These are phyloP conservation scores for Fistularia tabacaria DNA, from an alignment of 2,797 vertebrate species.

Conservation along the genomic window DNA sequence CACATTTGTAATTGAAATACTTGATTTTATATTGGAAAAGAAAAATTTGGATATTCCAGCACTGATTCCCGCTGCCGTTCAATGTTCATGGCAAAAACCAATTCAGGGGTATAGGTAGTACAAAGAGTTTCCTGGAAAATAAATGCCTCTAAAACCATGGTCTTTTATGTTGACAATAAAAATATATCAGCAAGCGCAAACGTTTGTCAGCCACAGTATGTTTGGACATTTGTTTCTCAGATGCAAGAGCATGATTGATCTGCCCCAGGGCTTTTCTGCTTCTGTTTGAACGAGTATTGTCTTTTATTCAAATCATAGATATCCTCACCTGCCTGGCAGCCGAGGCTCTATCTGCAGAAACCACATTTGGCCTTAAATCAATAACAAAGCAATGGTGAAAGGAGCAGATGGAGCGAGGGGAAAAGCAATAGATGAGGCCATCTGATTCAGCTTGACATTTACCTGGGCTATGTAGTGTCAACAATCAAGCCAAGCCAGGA, in stretches of 20 bases:
- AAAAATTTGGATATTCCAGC: no score
- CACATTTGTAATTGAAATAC: no score
- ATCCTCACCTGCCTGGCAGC: conserved; percentile 32
- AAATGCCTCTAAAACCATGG: conserved; percentile 7
- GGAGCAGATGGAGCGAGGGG: conserved; percentile 12
- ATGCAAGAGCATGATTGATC: conserved; percentile 29
- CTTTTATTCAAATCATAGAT: conserved; percentile 57
- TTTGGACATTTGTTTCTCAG: conserved; percentile 18
- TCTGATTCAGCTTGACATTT: conserved; percentile 55
- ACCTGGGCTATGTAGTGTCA: conserved; percentile 36
- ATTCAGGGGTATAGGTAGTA: neutral
- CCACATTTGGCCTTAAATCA: conserved; percentile 51
- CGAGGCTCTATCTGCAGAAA: conserved; percentile 33
- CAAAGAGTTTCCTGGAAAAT: conserved; percentile 9
- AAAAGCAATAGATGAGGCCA: conserved; percentile 10
- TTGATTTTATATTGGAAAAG: no score
- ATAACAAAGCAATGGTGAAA: conserved; percentile 38
- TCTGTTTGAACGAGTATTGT: conserved; percentile 41
- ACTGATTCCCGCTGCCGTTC: no score
- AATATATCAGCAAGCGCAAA: conserved; percentile 1
- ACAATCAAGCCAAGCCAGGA: conserved; percentile 31
- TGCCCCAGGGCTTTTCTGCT: conserved; percentile 29
- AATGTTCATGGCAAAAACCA: neutral
- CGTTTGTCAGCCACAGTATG: conserved; percentile 13
- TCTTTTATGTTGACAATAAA: conserved; percentile 2